These are phyloP conservation scores for Pseudanteris insignis DNA, from an alignment of 2,888 invertebrate genomes.

Conservation along the genomic window DNA sequence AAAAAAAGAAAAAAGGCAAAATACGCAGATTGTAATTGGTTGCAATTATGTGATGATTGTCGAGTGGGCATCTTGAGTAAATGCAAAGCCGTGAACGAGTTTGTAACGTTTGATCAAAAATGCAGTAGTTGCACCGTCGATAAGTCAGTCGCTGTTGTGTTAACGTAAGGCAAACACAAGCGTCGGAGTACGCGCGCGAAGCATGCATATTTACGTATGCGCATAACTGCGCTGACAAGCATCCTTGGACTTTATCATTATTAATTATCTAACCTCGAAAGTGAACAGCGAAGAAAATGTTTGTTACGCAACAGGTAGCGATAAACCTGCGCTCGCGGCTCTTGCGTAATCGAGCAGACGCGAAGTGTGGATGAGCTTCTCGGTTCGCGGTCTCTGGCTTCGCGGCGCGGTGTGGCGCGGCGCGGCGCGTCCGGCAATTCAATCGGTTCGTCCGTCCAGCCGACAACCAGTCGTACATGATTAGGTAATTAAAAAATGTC, in stretches of 20 bases:
- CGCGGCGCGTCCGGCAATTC: conserved; percentile 16
- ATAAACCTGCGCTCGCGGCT: conserved; percentile 53
- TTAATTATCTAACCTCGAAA: conserved; percentile 64
- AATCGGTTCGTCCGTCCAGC: conserved; percentile 5
- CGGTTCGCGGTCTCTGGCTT: conserved; percentile 4
- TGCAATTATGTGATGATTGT: neutral
- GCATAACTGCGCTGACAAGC: conserved; percentile 43
- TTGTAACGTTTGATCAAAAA: conserved; percentile 2
- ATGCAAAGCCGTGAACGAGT: conserved; percentile 1
- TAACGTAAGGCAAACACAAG: conserved; percentile 22
- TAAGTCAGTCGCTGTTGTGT: conserved; percentile 21
- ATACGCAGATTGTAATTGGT: no score
- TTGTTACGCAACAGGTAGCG: conserved; percentile 63
- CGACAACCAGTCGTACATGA: conserved; percentile 21
- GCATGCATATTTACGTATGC: conserved; percentile 35
- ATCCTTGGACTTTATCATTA: conserved; percentile 65
- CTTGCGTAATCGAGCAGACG: conserved; percentile 51
- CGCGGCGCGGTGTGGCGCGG: no score
- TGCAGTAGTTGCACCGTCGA: conserved; percentile 20
- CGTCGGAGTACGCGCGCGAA: conserved; percentile 1
- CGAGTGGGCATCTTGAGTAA: conserved; percentile 4
- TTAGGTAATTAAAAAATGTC: conserved; percentile 36
- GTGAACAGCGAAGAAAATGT: conserved; percentile 61
- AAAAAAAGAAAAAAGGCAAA: no score
- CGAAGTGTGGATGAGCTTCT: conserved; percentile 34